Base-by-base conservation (phyloP, 1,140 invertebrate species). In the Pseudoatta argentina region DNA sequence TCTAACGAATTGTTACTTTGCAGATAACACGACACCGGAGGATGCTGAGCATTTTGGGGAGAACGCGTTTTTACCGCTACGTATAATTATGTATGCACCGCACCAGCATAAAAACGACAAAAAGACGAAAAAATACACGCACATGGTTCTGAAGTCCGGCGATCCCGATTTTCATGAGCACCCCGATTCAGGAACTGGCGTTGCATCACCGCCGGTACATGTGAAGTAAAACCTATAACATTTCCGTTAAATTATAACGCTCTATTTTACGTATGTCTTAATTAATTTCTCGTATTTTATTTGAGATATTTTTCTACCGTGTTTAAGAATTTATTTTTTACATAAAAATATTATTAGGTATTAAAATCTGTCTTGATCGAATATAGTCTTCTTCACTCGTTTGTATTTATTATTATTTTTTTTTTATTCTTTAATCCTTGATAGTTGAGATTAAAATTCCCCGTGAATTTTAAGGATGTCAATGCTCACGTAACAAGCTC, bases 41-140 rank as follows among this genome's bases (percentile, higher is more conserved):
- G 24, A 51, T 10, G 1, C 6, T 4, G n/a, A 39, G 10, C 12
- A 2, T 18, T n/a, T 48, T 5, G 12, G 44, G 21, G 5, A 82
- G 12, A 3, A 63, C 1, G 10, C 55, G 4, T 39, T 14, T 21
- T 16, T 87, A 18, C 89, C 92, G 5, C 75, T 93, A 66, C 82
- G 90, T 14, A 91, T 94, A 72, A 93, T 94, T 69, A 91, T 94
- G 91, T 87, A 91, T 16, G 92, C 93, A 16, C 94, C 94, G 6
- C 94, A 94, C 51, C 67, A 90, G 21, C 92, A 94, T 39, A 53
- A 81, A 16, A 83, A 90, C 21, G 87, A 91, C 34, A 59, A 39
- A 12, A 83, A 78, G 0, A 69, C 87, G 1, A 88, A 86, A 51
- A 91, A 87, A 39, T 87, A 94, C 34, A 91, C 92, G 8, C 92